Evolutionary conservation across 1,140 invertebrate genomes (phyloP).

Genomic region (Ceratosolen fusciceps): DNA sequence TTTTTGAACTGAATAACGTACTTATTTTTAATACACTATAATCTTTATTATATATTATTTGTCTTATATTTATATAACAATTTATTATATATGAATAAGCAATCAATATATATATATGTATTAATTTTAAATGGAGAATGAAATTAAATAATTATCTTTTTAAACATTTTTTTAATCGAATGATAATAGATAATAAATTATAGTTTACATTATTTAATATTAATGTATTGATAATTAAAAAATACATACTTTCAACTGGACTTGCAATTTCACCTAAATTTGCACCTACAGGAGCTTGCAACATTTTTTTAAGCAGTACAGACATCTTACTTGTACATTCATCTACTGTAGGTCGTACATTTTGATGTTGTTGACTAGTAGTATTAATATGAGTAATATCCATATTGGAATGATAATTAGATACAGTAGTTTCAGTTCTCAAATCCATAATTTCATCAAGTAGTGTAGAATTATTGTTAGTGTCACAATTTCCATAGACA

Average conservation of each 20-base stretch:
- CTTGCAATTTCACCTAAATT: constrained; percentile 64
- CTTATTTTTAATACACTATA: too few species aligned
- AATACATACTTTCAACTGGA: constrained; percentile 52
- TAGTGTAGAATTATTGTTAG: constrained; percentile 55
- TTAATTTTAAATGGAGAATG: too few species aligned
- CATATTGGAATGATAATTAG: constrained; percentile 41
- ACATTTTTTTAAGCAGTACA: constrained; percentile 64
- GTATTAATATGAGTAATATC: constrained; percentile 43
- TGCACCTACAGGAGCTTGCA: constrained; percentile 66
- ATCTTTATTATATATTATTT: too few species aligned
- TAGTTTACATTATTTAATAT: too few species aligned
- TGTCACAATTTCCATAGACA: constrained; percentile 56
- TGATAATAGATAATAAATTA: too few species aligned
- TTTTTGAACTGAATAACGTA: too few species aligned
- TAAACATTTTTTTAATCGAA: too few species aligned
- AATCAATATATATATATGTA: too few species aligned
- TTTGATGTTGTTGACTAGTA: constrained; percentile 45
- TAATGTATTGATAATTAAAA: not conserved
- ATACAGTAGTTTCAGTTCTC: constrained; percentile 49
- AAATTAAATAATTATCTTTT: too few species aligned
- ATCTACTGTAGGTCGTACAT: constrained; percentile 46
- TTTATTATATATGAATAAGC: too few species aligned
- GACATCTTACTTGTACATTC: constrained; percentile 46
- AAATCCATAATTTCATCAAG: constrained; percentile 54
- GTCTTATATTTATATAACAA: not conserved